Conservation (phyloP, 2,113 vertebrate species). For the Lophius piscatorius region DNA sequence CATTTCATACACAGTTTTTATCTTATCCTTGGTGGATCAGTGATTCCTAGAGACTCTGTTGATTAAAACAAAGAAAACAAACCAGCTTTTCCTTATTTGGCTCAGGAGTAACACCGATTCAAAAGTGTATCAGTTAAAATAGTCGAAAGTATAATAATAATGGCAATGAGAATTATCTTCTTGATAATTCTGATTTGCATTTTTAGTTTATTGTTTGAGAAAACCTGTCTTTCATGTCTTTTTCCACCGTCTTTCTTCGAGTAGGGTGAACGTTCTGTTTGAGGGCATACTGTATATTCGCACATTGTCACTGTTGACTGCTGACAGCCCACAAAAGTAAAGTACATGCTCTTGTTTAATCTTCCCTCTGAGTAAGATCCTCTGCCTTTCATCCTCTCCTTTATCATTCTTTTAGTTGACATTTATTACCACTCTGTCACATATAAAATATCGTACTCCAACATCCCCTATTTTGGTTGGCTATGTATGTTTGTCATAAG, state of each 20-base stretch:
- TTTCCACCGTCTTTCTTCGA: not conserved
- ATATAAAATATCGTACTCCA: not conserved
- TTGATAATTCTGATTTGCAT: not conserved
- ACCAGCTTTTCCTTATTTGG: too few species aligned
- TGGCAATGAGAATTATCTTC: too few species aligned
- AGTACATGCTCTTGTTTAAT: not conserved
- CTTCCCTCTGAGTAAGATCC: not conserved
- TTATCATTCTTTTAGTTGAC: not conserved
- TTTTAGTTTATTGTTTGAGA: too few species aligned
- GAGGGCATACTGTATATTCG: constrained; percentile 34
- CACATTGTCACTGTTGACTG: constrained; percentile 28
- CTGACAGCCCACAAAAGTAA: not conserved
- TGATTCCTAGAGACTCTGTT: too few species aligned
- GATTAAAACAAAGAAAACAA: too few species aligned
- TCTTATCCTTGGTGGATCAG: too few species aligned
- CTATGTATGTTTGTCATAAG: not conserved
- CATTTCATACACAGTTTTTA: too few species aligned
- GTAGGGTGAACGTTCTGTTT: constrained; percentile 27
- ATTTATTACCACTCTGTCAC: not conserved
- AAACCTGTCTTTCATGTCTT: too few species aligned
- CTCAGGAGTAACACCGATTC: too few species aligned
- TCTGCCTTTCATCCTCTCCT: not conserved
- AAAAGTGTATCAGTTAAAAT: too few species aligned
- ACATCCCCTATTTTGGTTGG: not conserved
- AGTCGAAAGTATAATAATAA: too few species aligned